Base-by-base conservation (phyloP, 2,797 vertebrate species). In the Babyrousa celebensis region DNA sequence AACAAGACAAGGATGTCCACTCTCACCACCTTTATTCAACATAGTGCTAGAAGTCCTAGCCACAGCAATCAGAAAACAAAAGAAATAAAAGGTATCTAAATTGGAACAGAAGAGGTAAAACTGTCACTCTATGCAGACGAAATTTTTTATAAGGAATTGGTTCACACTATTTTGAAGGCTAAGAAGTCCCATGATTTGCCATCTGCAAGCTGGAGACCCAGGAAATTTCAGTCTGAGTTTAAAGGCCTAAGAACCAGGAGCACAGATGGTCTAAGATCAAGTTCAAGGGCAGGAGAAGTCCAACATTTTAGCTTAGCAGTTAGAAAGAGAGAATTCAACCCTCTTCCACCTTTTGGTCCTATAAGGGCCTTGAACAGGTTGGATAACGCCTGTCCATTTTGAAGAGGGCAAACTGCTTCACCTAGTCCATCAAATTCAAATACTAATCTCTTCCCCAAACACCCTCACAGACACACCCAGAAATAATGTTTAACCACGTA, bases 351-450 rank as follows among this genome's bases (percentile, higher is more conserved):
- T 54, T 77, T n/a, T 48, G 83, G 60, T 86, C 40, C 29, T 58
- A 16, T 18, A 63, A 16, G 29, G 27, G 18, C 71, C 29, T 36
- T 40, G 29, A 20, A 18, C 14, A 58, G 40, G 43, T 32, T 43
- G 29, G 58, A 83, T 60, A 27, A 85, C 52, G 6, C n/a, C 54
- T n/a, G 54, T 27, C 4, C 27, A 63, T 23, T n/a, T 4, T 71
- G 17, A 43, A 8, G 27, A 93, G 70, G 40, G 0, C 12, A 15
- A 40, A 88, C 65, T 84, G 20, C 18, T 75, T 83, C 86, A 54
- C 56, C 17, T n/a, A 58, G 23, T 58, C 43, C 12, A 63, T 52
- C 58, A 92, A 92, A 87, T 32, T 87, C 80, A 75, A 32, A 94
- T 29, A 14, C 3, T 58, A 58, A 58, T 63, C 36, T 85, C 68